Evolutionary conservation across 2,113 vertebrate genomes (phyloP), one percentile per base, ranked within the genome.

Genomic region (Poeciliopsis prolifica): DNA sequence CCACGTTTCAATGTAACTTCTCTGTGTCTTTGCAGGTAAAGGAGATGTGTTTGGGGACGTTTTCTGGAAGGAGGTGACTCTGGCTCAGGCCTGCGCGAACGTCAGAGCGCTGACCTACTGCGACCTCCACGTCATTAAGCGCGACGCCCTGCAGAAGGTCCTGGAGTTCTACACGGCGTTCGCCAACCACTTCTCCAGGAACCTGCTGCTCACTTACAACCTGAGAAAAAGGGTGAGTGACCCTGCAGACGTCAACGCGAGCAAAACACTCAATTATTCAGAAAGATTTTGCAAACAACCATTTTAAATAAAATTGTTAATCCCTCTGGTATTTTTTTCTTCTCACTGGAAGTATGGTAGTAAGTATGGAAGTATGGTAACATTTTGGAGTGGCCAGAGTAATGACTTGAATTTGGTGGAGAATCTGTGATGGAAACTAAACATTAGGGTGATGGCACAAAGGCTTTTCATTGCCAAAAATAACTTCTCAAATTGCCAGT

Each of bases 141-240:
- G 98, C 7, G 98, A 99, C 2, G 98, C 97, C 58, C 94, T 99
- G 88, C 97, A 98, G 95, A 99, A 99, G 81, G 98, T 99, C 70
- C 94, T 99, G 91, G 98, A 99, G 44, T 99, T 99, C 95, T 99
- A 99, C 93, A 97, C 97, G 0, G 96, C 98, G 22, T 99, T 99
- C 92, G 97, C 96, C 77, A 98, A 99, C 86, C 98, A 98, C 86
- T 99, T 99, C 94, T 99, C 98, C 74, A 93, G 98, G 86, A 99
- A 99, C 86, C 96, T 99, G 83, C 95, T 99, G 82, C 96, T 99
- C 72, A 99, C 98, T 2, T 99, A 99, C 94, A 99, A 99, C 89
- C 90, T 99, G 86, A 93, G 98, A 74, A 99, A 99, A 93, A 94
- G 98, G 94, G 98, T 99, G 86, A 95, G 93, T 88, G 61, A 44